A percentile compares a stretch with the other conserved stretches of the same genome.
Conservation (phyloP, 1,140 invertebrate genomes). For the Leptestheria dahalacensis region DNA sequence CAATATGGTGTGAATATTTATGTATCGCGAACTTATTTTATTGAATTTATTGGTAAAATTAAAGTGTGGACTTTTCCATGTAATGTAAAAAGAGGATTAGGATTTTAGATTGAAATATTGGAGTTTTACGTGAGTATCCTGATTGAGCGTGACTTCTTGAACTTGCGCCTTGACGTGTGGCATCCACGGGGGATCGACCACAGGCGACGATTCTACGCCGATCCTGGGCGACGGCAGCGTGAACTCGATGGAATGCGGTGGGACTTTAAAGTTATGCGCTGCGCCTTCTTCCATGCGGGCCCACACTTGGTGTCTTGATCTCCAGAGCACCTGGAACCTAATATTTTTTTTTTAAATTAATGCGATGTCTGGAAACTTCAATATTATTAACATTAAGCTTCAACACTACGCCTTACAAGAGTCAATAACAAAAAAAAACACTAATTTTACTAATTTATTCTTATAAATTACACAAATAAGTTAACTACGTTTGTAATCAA, state of each 20-base stretch:
- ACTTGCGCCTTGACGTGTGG: slow-evolving; percentile 95
- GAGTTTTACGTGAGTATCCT: slow-evolving; percentile 58
- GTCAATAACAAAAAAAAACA: slow-evolving; percentile 13
- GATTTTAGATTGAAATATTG: too few relatives aligned
- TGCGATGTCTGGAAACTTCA: background rate
- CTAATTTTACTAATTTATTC: background rate
- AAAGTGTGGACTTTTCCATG: too few relatives aligned
- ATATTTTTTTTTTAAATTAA: slow-evolving; percentile 11
- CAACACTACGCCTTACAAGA: too few relatives aligned
- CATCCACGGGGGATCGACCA: slow-evolving; percentile 98
- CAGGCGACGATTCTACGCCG: slow-evolving; percentile 79
- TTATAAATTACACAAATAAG: background rate
- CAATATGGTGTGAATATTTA: too few relatives aligned
- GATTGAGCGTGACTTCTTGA: slow-evolving; percentile 96
- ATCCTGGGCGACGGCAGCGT: slow-evolving; percentile 90
- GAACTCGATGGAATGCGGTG: slow-evolving; percentile 96
- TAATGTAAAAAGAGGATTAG: too few relatives aligned
- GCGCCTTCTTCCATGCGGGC: slow-evolving; percentile 96
- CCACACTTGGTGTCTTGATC: slow-evolving; percentile 95
- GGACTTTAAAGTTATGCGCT: slow-evolving; percentile 86
- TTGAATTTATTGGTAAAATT: too few relatives aligned
- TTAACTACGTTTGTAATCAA: too few relatives aligned
- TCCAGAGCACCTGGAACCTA: slow-evolving; percentile 90
- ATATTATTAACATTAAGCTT: background rate
- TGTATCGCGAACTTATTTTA: too few relatives aligned